Evolutionary conservation across 2,797 vertebrate genomes (phyloP).

Genomic region (Heteromormyrus szaboi): DNA sequence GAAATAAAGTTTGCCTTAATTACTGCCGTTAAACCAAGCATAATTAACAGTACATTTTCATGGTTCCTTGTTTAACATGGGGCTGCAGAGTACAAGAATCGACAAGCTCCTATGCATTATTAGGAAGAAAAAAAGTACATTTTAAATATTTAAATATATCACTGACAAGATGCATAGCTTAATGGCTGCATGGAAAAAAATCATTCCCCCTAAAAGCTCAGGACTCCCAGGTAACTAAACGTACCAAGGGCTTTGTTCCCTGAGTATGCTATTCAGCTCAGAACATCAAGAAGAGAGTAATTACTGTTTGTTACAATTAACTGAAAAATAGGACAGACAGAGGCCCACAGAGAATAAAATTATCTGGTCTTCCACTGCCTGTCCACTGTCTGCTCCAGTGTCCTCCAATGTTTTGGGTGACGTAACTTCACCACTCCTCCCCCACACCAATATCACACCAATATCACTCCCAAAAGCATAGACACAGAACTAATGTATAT

Average conservation of each 20-base stretch:
- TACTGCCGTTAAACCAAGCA: not conserved
- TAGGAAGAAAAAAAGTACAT: not conserved
- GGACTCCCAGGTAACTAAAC: not conserved
- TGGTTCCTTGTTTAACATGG: not conserved
- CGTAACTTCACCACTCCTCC: not conserved
- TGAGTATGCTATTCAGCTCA: not conserved
- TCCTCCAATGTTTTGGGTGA: not conserved
- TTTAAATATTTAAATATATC: not conserved
- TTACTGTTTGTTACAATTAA: conserved; percentile 6
- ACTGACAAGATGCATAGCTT: not conserved
- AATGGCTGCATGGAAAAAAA: not conserved
- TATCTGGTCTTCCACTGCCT: not conserved
- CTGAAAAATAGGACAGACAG: conserved; percentile 11
- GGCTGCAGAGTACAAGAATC: not conserved
- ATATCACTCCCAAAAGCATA: not conserved
- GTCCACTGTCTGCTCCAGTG: not conserved
- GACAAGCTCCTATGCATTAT: not conserved
- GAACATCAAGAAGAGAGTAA: not conserved
- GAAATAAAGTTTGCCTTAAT: not conserved
- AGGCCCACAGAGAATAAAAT: not conserved
- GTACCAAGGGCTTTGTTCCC: not conserved
- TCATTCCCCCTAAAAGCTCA: not conserved
- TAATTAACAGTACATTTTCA: not conserved
- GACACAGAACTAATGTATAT: not conserved
- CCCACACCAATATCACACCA: not conserved